Evolutionary conservation across 2,113 vertebrate genomes (phyloP), one percentile per base, ranked within the genome.

Genomic region (Scopus umbretta): DNA sequence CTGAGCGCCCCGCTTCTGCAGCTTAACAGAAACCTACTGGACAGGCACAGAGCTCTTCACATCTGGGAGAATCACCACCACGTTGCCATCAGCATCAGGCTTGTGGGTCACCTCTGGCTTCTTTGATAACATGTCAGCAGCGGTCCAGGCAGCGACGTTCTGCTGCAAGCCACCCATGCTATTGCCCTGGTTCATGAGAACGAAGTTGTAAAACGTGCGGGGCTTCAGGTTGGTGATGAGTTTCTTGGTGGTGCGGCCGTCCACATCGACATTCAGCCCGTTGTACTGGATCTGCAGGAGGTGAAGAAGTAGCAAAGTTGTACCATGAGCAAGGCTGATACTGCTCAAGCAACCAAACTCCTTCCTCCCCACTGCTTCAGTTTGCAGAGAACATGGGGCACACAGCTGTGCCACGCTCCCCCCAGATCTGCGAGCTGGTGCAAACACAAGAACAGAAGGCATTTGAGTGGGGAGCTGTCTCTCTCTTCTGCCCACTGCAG

Each of bases 201-300:
- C 98, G 0, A 99, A 99, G 92, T 99, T 99, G 76, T 99, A 99
- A 81, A 99, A 99, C 13, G 98, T 99, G 97, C 99, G 98, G 63
- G 99, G 98, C 92, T 98, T 98, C 72, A 99, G 97, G 88, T 98
- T 98, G 18, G 98, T 99, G 96, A 99, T 98, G 61, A 99, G 98
- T 18, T 98, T 99, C 96, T 98, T 99, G 97, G 99, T 98, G 94
- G 98, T 98, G 25, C 98, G 97, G 30, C 99, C 99, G 0, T 99
- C 99, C 71, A 99, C 98, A 3, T 99, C 99, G 38, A 99, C 97
- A 2, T 99, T 99, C 83, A 99, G 98, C 70, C 98, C 98, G 0
- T 98, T 99, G 96, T 99, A 99, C 94, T 99, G 99, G 91, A 99
- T 99, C 99, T 99, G 97, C 0, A 11, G 55, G 65, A n/a, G 32